Conservation (phyloP, 1,140 invertebrate genomes). For the Kradibia gibbosae region DNA sequence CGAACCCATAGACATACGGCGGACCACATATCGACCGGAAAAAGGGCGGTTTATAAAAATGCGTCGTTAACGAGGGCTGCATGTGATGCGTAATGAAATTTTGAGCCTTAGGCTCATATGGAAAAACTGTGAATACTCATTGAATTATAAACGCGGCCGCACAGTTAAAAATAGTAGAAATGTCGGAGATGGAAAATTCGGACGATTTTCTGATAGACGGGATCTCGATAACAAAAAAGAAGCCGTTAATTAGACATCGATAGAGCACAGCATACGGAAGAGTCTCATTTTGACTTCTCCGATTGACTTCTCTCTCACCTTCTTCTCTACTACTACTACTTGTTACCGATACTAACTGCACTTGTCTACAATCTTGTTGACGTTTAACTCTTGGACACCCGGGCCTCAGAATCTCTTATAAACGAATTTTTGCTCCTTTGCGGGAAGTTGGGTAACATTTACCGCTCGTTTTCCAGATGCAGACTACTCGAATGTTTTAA, state of each 20-base stretch:
- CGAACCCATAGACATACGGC: not conserved
- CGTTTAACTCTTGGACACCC: not conserved
- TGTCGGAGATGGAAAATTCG: not conserved
- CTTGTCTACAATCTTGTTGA: not conserved
- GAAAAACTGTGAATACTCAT: not conserved
- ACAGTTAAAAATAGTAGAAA: not conserved
- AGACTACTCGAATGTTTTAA: no score
- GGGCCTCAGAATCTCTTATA: not conserved
- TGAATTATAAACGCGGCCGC: conserved; percentile 31
- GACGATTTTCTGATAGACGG: not conserved
- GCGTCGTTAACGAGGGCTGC: not conserved
- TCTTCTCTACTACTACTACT: no score
- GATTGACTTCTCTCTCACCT: not conserved
- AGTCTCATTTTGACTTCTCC: conserved; percentile 33
- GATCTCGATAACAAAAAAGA: conserved; percentile 55
- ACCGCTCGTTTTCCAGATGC: not conserved
- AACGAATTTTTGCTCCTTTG: not conserved
- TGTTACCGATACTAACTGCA: not conserved
- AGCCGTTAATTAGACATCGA: conserved; percentile 56
- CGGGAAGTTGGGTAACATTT: not conserved
- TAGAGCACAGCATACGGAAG: not conserved
- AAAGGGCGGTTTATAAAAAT: no score
- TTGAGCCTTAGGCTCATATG: not conserved
- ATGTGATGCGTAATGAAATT: not conserved
- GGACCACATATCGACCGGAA: no score